Evolutionary conservation across 2,113 vertebrate species (phyloP), one percentile per base, ranked within the genome.

Genomic region (Lagopus muta): DNA sequence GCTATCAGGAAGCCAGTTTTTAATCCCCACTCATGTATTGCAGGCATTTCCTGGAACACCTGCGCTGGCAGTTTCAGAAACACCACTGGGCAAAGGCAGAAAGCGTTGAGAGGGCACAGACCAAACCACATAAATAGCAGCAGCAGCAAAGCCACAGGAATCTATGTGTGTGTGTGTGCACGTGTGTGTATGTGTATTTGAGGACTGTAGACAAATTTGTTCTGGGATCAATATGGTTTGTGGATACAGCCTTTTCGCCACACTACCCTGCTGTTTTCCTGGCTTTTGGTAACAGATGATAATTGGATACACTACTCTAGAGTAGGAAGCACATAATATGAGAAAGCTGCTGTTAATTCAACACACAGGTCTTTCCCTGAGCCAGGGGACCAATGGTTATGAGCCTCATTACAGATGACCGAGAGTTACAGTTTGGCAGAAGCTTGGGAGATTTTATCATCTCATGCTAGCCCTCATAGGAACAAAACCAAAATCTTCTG

Each of bases 121-220:
- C 4, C 55, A 90, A 86, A 55, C 60, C 82, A 77, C 2, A 0
- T 9, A 74, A 86, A 89, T 13, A 86, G 60, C 88, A 80, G 88
- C 82, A 64, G 82, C 67, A 80, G 79, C 57, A 81, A 83, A 95
- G 82, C 93, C 90, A 71, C 94, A 90, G 73, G 82, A 94, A 95
- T 95, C 27, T 50, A 1, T 34, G 8, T 60, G 32, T 64, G 64
- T 65, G 48, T 0, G 0, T 28, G 11, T 21, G 14, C 73, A 83
- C 34, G 45, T 47, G 76, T 71, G 61, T 11, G 19, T 4, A 2
- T 81, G 91, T 67, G 76, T 75, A 82, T 85, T 75, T 61, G 91
- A 95, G 89, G 83, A 91, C 88, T 88, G 50, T 38, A 94, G 88
- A 88, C 88, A 94, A 94, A 96, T 96, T 96, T 96, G 93, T 86